A percentile compares a stretch with the other conserved stretches of the same genome.
Conservation (phyloP, 1,140 invertebrate genomes). For the Cryptotermes secundus region DNA sequence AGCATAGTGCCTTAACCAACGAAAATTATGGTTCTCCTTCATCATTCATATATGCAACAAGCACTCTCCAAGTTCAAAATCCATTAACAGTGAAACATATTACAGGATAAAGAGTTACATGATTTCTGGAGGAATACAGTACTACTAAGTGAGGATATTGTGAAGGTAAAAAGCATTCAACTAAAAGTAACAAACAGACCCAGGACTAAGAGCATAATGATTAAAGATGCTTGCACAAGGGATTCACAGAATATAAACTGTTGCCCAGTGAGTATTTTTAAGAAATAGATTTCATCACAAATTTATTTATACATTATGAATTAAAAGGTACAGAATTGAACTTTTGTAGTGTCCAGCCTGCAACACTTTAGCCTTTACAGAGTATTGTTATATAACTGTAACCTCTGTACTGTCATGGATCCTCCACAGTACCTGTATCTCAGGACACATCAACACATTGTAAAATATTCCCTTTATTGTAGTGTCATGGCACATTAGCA, state of each 20-base stretch:
- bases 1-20: too few relatives aligned
- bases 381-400: slow-evolving; percentile 20
- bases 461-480: slow-evolving; percentile 21
- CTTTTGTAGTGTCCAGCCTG: slow-evolving; percentile 25
- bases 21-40: too few relatives aligned
- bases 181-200: too few relatives aligned
- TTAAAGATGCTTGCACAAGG: background rate
- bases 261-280: background rate
- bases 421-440: background rate
- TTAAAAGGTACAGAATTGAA: slow-evolving; percentile 37
- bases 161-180: too few relatives aligned
- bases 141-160: too few relatives aligned
- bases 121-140: too few relatives aligned
- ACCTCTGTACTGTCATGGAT: slow-evolving; percentile 23
- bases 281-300: slow-evolving; percentile 36
- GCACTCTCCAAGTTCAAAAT: too few relatives aligned
- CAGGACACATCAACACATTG: slow-evolving; percentile 21
- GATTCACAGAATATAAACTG: background rate
- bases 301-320: slow-evolving; percentile 39
- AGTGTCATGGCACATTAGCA: slow-evolving; percentile 19
- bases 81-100: too few relatives aligned
- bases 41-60: too few relatives aligned
- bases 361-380: slow-evolving; percentile 24
- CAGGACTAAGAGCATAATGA: background rate
- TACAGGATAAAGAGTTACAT: too few relatives aligned